These are phyloP conservation scores for Sinella curviseta DNA, from an alignment of 1,140 invertebrate species.

Conservation along the genomic window DNA sequence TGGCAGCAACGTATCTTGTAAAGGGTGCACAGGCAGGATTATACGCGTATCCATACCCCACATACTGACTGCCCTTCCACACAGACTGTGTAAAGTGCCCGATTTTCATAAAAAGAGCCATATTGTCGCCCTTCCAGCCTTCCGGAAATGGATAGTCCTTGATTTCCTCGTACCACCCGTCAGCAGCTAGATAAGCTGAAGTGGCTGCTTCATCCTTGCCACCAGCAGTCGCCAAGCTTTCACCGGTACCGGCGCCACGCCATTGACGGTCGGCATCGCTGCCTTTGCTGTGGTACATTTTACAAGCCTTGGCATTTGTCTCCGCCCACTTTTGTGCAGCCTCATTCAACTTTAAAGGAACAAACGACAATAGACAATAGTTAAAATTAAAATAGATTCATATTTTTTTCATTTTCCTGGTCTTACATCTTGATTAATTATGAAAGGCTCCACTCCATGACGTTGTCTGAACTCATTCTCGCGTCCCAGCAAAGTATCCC, in stretches of 20 bases:
- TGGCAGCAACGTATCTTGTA: background rate
- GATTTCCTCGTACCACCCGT: background rate
- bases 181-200: background rate
- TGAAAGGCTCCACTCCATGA: background rate
- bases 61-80: background rate
- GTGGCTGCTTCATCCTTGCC: background rate
- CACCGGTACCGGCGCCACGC: background rate
- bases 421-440: background rate
- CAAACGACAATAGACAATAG: too few species aligned
- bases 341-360: background rate
- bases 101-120: background rate
- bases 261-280: background rate
- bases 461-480: background rate
- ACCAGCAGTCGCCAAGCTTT: background rate
- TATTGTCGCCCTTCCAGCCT: background rate
- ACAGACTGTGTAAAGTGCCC: background rate
- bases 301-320: background rate
- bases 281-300: background rate
- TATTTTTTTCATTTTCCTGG: too few species aligned
- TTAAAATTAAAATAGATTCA: background rate
- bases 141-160: too few species aligned
- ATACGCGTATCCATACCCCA: background rate
- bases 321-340: slow-evolving; percentile 4
- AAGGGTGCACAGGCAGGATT: background rate
- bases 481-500: background rate